Percentiles rank a stretch among this genome's conserved stretches.
Conservation (phyloP, 2,888 invertebrate species). For the Iphiclides podalirius region DNA sequence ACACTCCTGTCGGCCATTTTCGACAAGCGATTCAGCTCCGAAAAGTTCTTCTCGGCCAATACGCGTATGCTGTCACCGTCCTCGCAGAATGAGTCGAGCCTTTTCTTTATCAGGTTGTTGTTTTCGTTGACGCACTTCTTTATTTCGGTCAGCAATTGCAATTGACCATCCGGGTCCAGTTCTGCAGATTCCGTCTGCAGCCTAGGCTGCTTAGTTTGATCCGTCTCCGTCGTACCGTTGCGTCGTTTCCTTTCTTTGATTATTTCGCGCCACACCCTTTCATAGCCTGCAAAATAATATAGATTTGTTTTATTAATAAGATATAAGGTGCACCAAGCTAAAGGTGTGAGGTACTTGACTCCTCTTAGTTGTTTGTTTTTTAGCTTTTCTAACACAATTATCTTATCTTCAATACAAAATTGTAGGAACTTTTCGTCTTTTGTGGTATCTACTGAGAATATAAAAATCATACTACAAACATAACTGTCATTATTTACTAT, state of each 20-base stretch:
- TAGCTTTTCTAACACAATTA: no score
- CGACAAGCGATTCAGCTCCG: constrained; percentile 66
- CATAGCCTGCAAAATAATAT: constrained; percentile 72
- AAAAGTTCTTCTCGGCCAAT: constrained; percentile 70
- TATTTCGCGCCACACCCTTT: constrained; percentile 82
- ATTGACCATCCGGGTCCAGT: constrained; percentile 54
- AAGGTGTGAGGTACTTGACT: no score
- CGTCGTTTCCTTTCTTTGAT: constrained; percentile 82
- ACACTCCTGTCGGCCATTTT: constrained; percentile 71
- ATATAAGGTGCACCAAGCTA: no score
- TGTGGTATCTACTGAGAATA: no score
- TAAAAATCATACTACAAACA: no score
- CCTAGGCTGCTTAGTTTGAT: constrained; percentile 34
- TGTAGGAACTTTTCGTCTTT: no score
- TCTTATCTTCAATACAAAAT: no score
- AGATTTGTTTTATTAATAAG: neutral
- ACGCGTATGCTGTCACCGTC: constrained; percentile 57
- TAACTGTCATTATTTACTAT: no score
- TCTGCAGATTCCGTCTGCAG: constrained; percentile 32
- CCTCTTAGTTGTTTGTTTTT: no score
- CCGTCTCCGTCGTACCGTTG: constrained; percentile 51
- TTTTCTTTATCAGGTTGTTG: constrained; percentile 68
- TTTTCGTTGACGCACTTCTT: constrained; percentile 67
- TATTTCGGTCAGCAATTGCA: constrained; percentile 66
- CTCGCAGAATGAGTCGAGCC: constrained; percentile 47